These are phyloP conservation scores for Hirtodrosophila confusa DNA, from an alignment of 2,888 invertebrate genomes.

Conservation along the genomic window DNA sequence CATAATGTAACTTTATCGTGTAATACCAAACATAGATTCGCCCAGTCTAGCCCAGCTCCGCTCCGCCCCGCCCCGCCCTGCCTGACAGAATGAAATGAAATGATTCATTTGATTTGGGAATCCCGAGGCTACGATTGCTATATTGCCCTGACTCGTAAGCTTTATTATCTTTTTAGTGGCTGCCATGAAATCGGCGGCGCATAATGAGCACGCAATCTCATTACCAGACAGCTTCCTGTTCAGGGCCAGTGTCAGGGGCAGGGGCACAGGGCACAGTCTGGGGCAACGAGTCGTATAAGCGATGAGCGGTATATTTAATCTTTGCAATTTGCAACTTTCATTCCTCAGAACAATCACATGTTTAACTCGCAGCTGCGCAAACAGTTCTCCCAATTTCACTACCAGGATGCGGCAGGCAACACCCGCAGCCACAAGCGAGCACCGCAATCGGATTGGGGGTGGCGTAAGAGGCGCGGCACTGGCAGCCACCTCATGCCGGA, in stretches of 20 bases:
- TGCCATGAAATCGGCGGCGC: conserved; percentile 56
- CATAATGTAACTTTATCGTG: too few relatives aligned
- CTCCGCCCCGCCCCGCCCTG: not conserved
- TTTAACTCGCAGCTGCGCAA: conserved; percentile 81
- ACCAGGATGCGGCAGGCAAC: conserved; percentile 46
- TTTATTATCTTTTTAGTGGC: conserved; percentile 60
- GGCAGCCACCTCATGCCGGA: conserved; percentile 53
- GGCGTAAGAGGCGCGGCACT: conserved; percentile 46
- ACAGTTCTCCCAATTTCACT: conserved; percentile 76
- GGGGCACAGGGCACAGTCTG: not conserved
- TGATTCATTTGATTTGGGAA: conserved; percentile 74
- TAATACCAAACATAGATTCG: conserved; percentile 11
- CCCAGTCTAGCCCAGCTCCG: too few relatives aligned
- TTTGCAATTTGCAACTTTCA: conserved; percentile 60
- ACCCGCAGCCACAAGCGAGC: conserved; percentile 29
- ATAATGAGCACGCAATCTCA: conserved; percentile 74
- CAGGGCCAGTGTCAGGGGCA: not conserved
- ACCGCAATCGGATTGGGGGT: conserved; percentile 55
- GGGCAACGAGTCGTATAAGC: conserved; percentile 11
- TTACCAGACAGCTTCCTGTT: conserved; percentile 30
- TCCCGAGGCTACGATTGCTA: conserved; percentile 44
- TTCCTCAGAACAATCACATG: conserved; percentile 83
- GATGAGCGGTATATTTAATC: conserved; percentile 65
- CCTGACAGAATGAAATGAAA: conserved; percentile 35
- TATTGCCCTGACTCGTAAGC: conserved; percentile 20